phyloP scores from a whole-genome alignment of 2,113 vertebrate genomes.

The Triplophysa rosa region DNA sequence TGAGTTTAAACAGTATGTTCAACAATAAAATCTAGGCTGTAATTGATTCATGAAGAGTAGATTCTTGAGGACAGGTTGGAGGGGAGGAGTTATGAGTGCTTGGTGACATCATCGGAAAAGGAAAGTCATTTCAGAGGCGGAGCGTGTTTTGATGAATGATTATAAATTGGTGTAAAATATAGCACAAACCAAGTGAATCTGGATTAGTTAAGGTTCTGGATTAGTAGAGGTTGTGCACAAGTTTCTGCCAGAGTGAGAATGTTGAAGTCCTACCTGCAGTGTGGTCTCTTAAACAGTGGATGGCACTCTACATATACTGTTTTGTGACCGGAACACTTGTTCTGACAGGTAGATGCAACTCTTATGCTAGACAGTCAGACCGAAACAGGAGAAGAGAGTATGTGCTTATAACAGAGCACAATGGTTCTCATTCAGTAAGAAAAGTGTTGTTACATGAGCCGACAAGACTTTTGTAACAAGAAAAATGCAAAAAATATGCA shows the following conservation, averaged over 20 bases:
- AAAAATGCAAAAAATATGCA: too few relatives aligned
- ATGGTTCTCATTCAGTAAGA: too few relatives aligned
- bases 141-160: not conserved
- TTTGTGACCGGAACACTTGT: slow-evolving; percentile 21
- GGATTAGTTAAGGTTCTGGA: not conserved
- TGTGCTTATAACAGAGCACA: too few relatives aligned
- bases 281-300: slow-evolving; percentile 60
- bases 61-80: too few relatives aligned
- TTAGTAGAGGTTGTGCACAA: too few relatives aligned
- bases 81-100: not conserved
- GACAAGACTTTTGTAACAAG: too few relatives aligned
- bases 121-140: not conserved
- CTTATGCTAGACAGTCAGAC: too few relatives aligned
- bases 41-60: too few relatives aligned
- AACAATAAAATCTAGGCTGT: not conserved
- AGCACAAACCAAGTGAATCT: not conserved
- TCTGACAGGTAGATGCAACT: not conserved
- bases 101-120: not conserved
- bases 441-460: too few relatives aligned
- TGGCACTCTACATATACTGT: slow-evolving; percentile 69
- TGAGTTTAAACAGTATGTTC: not conserved
- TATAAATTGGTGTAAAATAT: not conserved
- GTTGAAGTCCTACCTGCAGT: not conserved
- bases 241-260: too few relatives aligned
- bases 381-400: too few relatives aligned